Base-by-base conservation (phyloP, 2,113 vertebrate genomes). In the Sinocyclocheilus rhinocerous region DNA sequence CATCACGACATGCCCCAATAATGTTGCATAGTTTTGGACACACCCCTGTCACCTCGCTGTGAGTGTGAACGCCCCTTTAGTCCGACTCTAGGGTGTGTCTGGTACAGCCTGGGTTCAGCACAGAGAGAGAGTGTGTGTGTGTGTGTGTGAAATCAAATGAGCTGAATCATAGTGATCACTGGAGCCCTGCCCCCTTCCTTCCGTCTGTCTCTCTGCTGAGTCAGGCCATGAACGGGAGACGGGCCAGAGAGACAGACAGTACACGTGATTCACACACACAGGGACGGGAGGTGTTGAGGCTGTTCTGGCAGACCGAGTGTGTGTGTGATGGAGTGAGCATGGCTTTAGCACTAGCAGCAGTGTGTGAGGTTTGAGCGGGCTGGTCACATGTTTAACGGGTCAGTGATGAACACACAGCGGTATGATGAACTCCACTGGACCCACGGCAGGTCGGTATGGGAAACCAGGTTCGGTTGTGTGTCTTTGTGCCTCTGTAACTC, bases 301-400 rank as follows among this genome's bases (percentile, higher is more conserved):
- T 50, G 67, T 7, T 75, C 73, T 76, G 73, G 22, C 73, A 77
- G 76, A 61, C 45, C 59, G 33, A 76, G 36, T 12, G 67, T 70
- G 59, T 85, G 90, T 91, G 48, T 84, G 48, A 89, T 87, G 89
- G 87, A 90, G 89, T 89, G 93, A 95, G 93, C 94, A 94, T 26
- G 88, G 55, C 73, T 83, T 84, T 79, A 85, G 65, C 86, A 82
- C 20, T 82, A 70, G 81, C 81, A 52, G 24, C 26, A 52, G 63
- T 82, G 81, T 69, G 96, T 76, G 93, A 94, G 93, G 96, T 96
- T 96, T 97, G 96, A 97, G 96, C 96, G 95, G 96, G 95, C 93
- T 95, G 95, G 94, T 98, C 97, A 98, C 97, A 98, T 98, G 97
- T 96, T 96, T 95, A 96, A 96, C 96, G 94, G 95, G 96, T 96